Evolutionary conservation across 2,888 invertebrate species (phyloP), one percentile per base, ranked within the genome.

Genomic region (Pristionchus mayeri): DNA sequence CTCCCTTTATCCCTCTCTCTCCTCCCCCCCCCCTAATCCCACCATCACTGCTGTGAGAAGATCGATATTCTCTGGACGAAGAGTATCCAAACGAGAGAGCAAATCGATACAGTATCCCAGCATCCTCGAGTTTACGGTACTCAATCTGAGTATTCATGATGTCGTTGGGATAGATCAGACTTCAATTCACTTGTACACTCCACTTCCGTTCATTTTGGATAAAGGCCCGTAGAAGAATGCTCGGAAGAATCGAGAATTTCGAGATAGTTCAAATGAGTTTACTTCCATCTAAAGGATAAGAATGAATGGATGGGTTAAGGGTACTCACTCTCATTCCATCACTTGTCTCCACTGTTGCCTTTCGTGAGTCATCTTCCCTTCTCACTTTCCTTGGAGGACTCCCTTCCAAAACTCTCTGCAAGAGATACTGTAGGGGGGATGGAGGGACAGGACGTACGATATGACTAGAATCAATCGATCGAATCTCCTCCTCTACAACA

Each of bases 181-280:
- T n/a, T n/a, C n/a, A n/a, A n/a, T n/a, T 9, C 21, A 78, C 78
- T 40, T 24, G 34, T 78, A 78, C 18, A 78, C 52, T 75, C 75
- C 75, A 27, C 16, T 37, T 21, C n/a, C n/a, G 27, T 52, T 48
- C 27, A 11, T n/a, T 18, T 52, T 52, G 1, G 78, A 78, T 34
- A 78, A 27, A 1, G 78, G 78, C 4, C 78, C 78, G 52, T 78
- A 78, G 52, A 78, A 78, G 78, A 78, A 52, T 21, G 78, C 78
- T 34, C 78, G 78, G 30, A 78, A 78, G 52, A 78, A 78, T 0
- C 27, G 78, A 34, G 78, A 78, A 30, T 78, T 21, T 7, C 78
- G 78, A 30, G 78, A 24, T 1, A 78, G 52, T 30, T 50, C 50
- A 34, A 78, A 78, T 18, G 48, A 52, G n/a, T 78, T 78, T 0